Conservation (phyloP, 2,888 invertebrate species). For the Synergus gifuensis region DNA sequence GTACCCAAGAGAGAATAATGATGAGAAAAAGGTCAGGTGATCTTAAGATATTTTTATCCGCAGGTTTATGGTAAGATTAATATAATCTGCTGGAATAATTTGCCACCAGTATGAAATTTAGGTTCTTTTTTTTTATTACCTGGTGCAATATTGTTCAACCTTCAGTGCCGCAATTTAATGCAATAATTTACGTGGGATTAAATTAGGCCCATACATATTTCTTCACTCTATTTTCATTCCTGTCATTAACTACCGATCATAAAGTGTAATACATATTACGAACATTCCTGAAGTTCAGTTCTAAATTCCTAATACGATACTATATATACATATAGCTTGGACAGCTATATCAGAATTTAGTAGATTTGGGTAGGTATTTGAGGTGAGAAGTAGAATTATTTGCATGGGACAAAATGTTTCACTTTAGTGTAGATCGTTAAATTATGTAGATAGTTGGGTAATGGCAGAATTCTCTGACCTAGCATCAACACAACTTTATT, state of each 20-base stretch:
- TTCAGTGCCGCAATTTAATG: not conserved
- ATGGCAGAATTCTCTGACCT: not conserved
- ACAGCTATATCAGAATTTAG: not conserved
- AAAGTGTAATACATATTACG: not conserved
- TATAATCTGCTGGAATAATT: not conserved
- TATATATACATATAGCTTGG: not conserved
- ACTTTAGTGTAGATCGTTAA: not conserved
- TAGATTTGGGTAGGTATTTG: not conserved
- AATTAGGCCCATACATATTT: not conserved
- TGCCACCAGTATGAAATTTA: not conserved
- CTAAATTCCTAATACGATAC: not conserved
- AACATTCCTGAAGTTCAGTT: constrained; percentile 1
- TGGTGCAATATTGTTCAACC: not conserved
- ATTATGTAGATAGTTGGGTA: constrained; percentile 1
- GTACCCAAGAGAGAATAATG: constrained; percentile 41
- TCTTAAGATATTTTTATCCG: constrained; percentile 8
- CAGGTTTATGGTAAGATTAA: not conserved
- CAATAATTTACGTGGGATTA: not conserved
- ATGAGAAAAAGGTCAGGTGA: constrained; percentile 42
- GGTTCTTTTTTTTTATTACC: not conserved
- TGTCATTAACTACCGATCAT: not conserved
- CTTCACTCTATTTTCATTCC: not conserved
- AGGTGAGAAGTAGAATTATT: constrained; percentile 19
- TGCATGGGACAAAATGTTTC: constrained; percentile 13
- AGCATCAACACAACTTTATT: constrained; percentile 10